Percentiles rank a stretch among this genome's conserved stretches.
Conservation (phyloP, 2,113 vertebrate genomes). For the Puntigrus tetrazona region DNA sequence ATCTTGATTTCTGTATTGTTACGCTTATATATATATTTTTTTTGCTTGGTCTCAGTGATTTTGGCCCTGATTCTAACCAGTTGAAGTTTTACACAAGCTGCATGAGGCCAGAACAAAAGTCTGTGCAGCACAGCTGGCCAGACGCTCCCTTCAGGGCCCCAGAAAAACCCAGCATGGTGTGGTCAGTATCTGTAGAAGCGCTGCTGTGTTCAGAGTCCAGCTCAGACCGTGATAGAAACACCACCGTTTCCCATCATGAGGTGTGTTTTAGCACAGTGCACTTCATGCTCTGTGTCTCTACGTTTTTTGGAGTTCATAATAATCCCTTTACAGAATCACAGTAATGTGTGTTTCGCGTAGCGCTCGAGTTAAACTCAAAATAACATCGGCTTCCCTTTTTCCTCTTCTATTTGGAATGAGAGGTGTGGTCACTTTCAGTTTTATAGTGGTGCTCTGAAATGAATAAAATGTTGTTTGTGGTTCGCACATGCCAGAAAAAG, state of each 20-base stretch:
- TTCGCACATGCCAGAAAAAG: not conserved
- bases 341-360: not conserved
- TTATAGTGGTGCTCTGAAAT: not conserved
- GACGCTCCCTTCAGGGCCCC: conserved; percentile 47
- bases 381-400: not conserved
- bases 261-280: not conserved
- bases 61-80: not conserved
- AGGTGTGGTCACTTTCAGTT: conserved; percentile 21
- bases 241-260: conserved; percentile 39
- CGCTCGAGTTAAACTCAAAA: not conserved
- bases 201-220: conserved; percentile 15
- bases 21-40: not conserved
- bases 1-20: not conserved
- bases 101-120: conserved; percentile 19
- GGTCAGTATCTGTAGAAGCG: conserved; percentile 16
- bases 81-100: not conserved
- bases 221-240: conserved; percentile 3
- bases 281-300: not conserved
- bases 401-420: not conserved
- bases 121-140: conserved; percentile 39
- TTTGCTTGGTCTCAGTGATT: not conserved
- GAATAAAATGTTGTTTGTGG: not conserved
- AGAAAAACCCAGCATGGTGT: conserved; percentile 41
- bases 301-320: conserved; percentile 11
- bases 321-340: conserved; percentile 10